Evolutionary conservation across 2,888 invertebrate species (phyloP).

Genomic region (Ditula angustiorana): DNA sequence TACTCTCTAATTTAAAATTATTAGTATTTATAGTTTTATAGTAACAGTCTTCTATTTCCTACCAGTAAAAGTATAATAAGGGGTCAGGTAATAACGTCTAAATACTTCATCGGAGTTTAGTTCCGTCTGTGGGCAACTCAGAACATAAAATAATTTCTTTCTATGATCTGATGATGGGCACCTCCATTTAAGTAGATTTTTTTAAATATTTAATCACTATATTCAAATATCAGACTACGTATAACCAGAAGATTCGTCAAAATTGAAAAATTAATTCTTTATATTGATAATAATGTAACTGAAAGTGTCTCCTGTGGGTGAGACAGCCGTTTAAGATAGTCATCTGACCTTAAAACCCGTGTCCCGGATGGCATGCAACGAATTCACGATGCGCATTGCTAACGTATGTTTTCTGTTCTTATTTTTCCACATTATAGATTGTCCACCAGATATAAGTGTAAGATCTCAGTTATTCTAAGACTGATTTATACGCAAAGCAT

Average conservation of each 20-base stretch:
- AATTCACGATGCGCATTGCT: slow-evolving; percentile 79
- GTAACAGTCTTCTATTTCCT: too few relatives aligned
- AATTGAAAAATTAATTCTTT: slow-evolving; percentile 60
- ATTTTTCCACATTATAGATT: slow-evolving; percentile 57
- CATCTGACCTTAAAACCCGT: slow-evolving; percentile 76
- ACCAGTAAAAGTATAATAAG: too few relatives aligned
- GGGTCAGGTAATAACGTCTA: too few relatives aligned
- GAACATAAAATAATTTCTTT: too few relatives aligned
- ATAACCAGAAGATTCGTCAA: background rate
- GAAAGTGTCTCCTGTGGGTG: slow-evolving; percentile 83
- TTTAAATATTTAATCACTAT: too few relatives aligned
- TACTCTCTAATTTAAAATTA: slow-evolving; percentile 37
- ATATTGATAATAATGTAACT: slow-evolving; percentile 77
- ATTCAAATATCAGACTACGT: too few relatives aligned
- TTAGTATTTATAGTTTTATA: background rate
- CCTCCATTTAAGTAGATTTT: too few relatives aligned
- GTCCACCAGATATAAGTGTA: slow-evolving; percentile 39
- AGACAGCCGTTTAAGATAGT: slow-evolving; percentile 85
- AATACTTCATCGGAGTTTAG: too few relatives aligned
- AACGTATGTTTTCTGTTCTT: slow-evolving; percentile 63
- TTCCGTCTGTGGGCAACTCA: too few relatives aligned
- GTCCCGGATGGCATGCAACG: slow-evolving; percentile 75
- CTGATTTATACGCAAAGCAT: slow-evolving; percentile 30
- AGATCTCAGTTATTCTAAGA: slow-evolving; percentile 35
- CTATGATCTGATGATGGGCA: too few relatives aligned